phyloP scores from a whole-genome alignment of 2,797 vertebrate genomes.

The Acipenser transmontanus region DNA sequence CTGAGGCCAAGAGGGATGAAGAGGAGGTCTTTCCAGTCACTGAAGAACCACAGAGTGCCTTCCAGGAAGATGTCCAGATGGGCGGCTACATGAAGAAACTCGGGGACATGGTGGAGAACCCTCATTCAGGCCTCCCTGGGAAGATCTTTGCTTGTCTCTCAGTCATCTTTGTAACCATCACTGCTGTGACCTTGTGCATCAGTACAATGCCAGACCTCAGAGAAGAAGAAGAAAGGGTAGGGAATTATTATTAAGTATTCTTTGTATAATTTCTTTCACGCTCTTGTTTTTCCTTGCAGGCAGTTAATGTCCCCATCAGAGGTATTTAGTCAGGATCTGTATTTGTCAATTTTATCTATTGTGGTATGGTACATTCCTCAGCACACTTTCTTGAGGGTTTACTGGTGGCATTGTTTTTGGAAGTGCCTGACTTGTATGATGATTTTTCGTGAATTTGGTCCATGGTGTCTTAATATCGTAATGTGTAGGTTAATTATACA shows the following conservation, averaged over 20 bases:
- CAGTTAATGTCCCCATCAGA: too few species aligned
- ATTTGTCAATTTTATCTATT: too few species aligned
- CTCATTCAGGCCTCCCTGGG: conserved; percentile 83
- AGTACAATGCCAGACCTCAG: conserved; percentile 95
- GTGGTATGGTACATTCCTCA: too few species aligned
- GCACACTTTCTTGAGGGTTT: too few species aligned
- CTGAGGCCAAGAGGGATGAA: conserved; percentile 45
- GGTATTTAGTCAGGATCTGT: too few species aligned
- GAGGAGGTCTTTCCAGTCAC: conserved; percentile 45
- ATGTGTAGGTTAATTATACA: too few species aligned
- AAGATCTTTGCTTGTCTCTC: conserved; percentile 93
- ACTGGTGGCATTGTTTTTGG: too few species aligned
- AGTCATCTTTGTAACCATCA: conserved; percentile 84
- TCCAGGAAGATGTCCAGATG: conserved; percentile 41
- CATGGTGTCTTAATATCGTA: too few species aligned
- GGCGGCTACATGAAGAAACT: conserved; percentile 70
- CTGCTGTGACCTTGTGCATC: conserved; percentile 86
- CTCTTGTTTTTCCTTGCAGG: too few species aligned
- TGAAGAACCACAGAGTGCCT: conserved; percentile 39
- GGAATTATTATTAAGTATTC: conserved; percentile 22
- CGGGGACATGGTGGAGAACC: conserved; percentile 90
- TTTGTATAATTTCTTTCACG: too few species aligned
- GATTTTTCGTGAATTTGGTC: too few species aligned
- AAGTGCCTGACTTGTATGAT: too few species aligned
- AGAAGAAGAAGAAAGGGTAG: conserved; percentile 90